Base-by-base conservation (phyloP, 2,113 vertebrate species). In the Illadopsis cleaveri region DNA sequence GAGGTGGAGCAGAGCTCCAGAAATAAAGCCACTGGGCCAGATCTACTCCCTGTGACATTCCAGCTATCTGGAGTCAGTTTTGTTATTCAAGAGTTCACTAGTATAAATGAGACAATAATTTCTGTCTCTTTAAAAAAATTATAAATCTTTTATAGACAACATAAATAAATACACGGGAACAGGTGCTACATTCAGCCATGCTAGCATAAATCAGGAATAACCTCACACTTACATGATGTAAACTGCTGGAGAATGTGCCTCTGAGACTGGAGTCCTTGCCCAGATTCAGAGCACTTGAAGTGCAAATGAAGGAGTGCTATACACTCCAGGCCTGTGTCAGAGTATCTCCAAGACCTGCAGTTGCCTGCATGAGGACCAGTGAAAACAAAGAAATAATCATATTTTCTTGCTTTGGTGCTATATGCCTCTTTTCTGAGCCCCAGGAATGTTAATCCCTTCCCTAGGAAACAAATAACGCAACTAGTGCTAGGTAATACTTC, bases 301-400 rank as follows among this genome's bases (percentile, higher is more conserved):
- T 97, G 96, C 94, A 97, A 96, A 97, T 97, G 96, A 97, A 97
- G 97, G 92, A 77, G 33, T 68, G 80, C 82, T 8, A 18, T 38
- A 79, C 40, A 69, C 10, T 78, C 19, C 5, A 31, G 95, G 80
- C 83, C 96, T 96, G 83, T 61, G 73, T 24, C 88, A 87, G n/a
- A 95, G 33, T 15, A 50, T 72, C 77, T 96, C 95, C 15, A 45
- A 96, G 80, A 91, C 89, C 81, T 80, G 90, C 96, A 96, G 93
- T 88, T 64, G 48, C 68, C 87, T 89, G 66, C 62, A 89, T 4
- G 8, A 93, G 88, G 96, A 97, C 95, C 94, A 96, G 82, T 87
- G 93, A 97, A 96, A 93, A 91, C 89, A 90, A 98, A 97, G 94
- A 97, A 96, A 93, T 95, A 96, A 96, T 95, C 70, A 92, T 93